These are phyloP conservation scores for Pseudomyrmex dendroicus DNA, from an alignment of 1,140 invertebrate genomes.

Conservation along the genomic window DNA sequence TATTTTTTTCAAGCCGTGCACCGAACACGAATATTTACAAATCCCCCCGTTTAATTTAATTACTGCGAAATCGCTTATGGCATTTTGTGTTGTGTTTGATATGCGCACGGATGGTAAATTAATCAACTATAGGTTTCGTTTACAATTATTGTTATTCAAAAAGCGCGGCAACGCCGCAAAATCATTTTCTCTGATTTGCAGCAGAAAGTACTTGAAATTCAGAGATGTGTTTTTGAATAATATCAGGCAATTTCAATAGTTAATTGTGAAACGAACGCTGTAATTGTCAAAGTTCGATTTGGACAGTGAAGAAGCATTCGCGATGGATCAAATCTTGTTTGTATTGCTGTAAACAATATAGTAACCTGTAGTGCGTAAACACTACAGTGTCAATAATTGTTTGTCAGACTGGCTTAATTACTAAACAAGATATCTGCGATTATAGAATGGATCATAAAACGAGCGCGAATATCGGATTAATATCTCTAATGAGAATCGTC, in stretches of 20 bases:
- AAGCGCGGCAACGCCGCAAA: not conserved
- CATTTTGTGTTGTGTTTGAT: slow-evolving; percentile 37
- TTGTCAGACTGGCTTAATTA: slow-evolving; percentile 13
- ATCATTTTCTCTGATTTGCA: slow-evolving; percentile 55
- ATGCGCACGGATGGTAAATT: slow-evolving; percentile 18
- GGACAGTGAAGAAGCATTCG: slow-evolving; percentile 10
- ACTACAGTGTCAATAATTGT: slow-evolving; percentile 29
- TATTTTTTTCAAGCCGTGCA: not conserved
- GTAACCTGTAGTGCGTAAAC: not conserved
- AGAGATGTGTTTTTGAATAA: slow-evolving; percentile 41
- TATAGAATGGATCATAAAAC: not conserved
- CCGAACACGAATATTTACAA: slow-evolving; percentile 16
- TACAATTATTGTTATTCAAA: slow-evolving; percentile 42
- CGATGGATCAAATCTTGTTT: too few relatives aligned
- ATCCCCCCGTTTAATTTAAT: slow-evolving; percentile 32
- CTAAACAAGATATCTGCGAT: not conserved
- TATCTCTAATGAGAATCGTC: not conserved
- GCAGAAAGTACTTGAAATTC: slow-evolving; percentile 35
- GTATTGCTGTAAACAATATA: too few relatives aligned
- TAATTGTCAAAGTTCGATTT: slow-evolving; percentile 40
- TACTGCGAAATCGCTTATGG: slow-evolving; percentile 36
- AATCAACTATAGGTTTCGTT: slow-evolving; percentile 40
- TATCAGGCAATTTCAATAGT: slow-evolving; percentile 8
- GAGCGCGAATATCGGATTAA: slow-evolving; percentile 20
- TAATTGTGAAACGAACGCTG: slow-evolving; percentile 15